Evolutionary conservation across 1,140 invertebrate genomes (phyloP).

Genomic region (Papilio helenus): DNA sequence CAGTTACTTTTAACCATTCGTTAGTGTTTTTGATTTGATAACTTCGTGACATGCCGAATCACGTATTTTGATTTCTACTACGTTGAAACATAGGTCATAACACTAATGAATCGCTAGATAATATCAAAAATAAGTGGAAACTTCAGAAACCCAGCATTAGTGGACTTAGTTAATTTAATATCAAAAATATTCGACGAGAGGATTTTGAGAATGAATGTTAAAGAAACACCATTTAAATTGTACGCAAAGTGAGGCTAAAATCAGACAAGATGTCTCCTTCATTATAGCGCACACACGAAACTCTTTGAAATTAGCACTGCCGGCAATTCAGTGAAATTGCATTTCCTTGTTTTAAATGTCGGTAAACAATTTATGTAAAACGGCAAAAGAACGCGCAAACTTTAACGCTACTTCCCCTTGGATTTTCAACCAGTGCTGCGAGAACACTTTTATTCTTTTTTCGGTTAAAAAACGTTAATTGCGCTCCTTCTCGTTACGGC

Average conservation of each 20-base stretch:
- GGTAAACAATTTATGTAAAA: slow-evolving; percentile 40
- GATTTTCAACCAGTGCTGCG: slow-evolving; percentile 35
- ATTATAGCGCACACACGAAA: slow-evolving; percentile 1
- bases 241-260: background rate
- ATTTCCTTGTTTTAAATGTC: slow-evolving; percentile 40
- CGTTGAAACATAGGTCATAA: too few relatives aligned
- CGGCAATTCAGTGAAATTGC: slow-evolving; percentile 20
- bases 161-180: background rate
- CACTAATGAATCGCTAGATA: too few relatives aligned
- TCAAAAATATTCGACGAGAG: background rate
- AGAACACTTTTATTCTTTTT: slow-evolving; percentile 14
- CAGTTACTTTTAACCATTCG: too few relatives aligned
- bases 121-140: too few relatives aligned
- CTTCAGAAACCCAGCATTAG: too few relatives aligned
- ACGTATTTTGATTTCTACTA: too few relatives aligned
- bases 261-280: background rate
- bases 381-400: slow-evolving; percentile 31
- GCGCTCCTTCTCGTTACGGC: slow-evolving; percentile 39
- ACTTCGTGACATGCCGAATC: too few relatives aligned
- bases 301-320: slow-evolving; percentile 27
- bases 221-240: background rate
- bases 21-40: too few relatives aligned
- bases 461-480: slow-evolving; percentile 37
- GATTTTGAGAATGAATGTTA: background rate
- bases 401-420: slow-evolving; percentile 34